Evolutionary conservation across 2,888 invertebrate species (phyloP).

Genomic region (Cosmia trapezina): DNA sequence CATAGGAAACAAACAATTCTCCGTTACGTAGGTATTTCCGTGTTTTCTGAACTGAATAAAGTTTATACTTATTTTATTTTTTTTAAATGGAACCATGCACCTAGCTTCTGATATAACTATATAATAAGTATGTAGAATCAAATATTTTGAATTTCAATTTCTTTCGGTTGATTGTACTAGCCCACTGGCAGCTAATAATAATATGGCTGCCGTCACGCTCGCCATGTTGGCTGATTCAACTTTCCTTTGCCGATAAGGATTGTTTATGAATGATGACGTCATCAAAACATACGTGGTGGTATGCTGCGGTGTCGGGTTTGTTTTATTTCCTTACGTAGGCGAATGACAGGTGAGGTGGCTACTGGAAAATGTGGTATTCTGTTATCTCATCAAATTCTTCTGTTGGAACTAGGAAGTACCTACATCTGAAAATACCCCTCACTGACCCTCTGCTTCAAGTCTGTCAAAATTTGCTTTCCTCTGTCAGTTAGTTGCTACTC

Average conservation of each 20-base stretch:
- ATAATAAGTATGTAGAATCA: too few species aligned
- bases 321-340: constrained; percentile 26
- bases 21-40: too few species aligned
- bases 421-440: not conserved
- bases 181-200: not conserved
- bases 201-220: constrained; percentile 19
- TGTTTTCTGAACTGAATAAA: too few species aligned
- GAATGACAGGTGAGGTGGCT: not conserved
- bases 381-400: not conserved
- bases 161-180: not conserved
- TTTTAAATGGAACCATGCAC: too few species aligned
- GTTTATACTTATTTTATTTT: too few species aligned
- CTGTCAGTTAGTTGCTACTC: too few species aligned
- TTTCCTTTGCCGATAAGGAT: constrained; percentile 47
- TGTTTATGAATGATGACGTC: constrained; percentile 54
- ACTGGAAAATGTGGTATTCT: not conserved
- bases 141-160: too few species aligned
- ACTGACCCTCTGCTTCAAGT: not conserved
- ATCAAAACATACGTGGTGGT: constrained; percentile 27
- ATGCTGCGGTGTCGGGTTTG: constrained; percentile 12
- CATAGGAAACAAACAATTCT: too few species aligned
- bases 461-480: too few species aligned
- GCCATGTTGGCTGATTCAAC: constrained; percentile 36
- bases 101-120: too few species aligned
- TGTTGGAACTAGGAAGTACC: not conserved